Evolutionary conservation across 2,113 vertebrate species (phyloP).

Genomic region (Grallaria varia): DNA sequence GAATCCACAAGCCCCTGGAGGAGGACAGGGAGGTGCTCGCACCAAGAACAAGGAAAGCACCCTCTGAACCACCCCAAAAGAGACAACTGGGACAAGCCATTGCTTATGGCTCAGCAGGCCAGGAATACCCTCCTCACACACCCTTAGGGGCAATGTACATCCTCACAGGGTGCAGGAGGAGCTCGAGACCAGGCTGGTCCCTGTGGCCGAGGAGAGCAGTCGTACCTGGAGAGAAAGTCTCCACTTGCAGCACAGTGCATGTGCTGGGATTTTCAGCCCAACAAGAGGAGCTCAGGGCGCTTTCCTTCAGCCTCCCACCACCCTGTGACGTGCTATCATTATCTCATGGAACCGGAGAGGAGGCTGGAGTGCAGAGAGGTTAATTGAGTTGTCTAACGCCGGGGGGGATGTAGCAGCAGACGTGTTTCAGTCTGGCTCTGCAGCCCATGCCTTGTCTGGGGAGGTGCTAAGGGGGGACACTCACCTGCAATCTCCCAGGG

Average conservation of each 20-base stretch:
- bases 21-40: neutral
- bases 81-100: neutral
- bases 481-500: neutral
- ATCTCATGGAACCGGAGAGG: neutral
- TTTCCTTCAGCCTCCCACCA: neutral
- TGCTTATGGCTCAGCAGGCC: neutral
- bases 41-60: neutral
- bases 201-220: neutral
- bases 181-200: neutral
- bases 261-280: neutral
- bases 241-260: neutral
- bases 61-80: neutral
- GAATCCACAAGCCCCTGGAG: neutral
- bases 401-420: neutral
- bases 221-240: neutral
- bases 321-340: neutral
- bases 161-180: neutral
- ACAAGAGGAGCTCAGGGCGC: neutral
- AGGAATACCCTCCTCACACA: neutral
- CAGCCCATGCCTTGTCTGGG: neutral
- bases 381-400: slow-evolving; percentile 31
- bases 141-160: neutral
- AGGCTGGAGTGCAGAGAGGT: slow-evolving; percentile 6
- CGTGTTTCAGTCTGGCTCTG: neutral
- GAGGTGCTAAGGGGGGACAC: neutral